These are phyloP conservation scores for Hyalella azteca DNA, from an alignment of 2,888 invertebrate species.

Conservation along the genomic window DNA sequence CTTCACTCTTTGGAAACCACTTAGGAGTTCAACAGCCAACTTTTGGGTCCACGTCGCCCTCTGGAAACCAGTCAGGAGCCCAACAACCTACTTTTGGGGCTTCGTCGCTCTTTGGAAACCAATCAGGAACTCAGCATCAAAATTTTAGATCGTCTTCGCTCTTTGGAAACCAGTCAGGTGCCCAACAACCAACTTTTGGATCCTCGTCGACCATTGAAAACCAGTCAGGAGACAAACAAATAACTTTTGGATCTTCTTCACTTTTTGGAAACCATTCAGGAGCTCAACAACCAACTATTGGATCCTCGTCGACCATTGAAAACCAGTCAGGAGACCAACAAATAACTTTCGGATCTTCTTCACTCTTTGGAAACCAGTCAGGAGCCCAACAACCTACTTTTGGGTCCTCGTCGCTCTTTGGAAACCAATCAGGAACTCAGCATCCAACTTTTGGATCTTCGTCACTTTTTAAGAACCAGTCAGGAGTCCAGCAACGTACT, in stretches of 20 bases:
- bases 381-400: background rate
- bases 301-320: background rate
- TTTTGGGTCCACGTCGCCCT: background rate
- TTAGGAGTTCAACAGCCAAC: background rate
- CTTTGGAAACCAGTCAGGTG: background rate
- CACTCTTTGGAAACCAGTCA: background rate
- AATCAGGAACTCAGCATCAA: background rate
- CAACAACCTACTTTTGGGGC: background rate
- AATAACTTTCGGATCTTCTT: background rate
- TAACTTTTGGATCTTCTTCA: background rate
- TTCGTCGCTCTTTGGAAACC: background rate
- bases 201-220: background rate
- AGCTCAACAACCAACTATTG: background rate
- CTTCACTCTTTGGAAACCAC: too few relatives aligned
- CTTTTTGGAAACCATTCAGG: background rate
- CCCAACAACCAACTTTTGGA: background rate
- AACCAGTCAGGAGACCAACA: background rate
- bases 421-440: background rate
- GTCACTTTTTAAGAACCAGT: background rate
- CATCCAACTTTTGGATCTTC: background rate
- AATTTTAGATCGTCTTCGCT: background rate
- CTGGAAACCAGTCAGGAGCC: background rate
- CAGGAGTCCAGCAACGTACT: background rate
- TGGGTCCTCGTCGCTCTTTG: background rate
- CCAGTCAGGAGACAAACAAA: background rate